Base-by-base conservation (phyloP, 2,888 invertebrate genomes). In the Sphecodes monilicornis region DNA sequence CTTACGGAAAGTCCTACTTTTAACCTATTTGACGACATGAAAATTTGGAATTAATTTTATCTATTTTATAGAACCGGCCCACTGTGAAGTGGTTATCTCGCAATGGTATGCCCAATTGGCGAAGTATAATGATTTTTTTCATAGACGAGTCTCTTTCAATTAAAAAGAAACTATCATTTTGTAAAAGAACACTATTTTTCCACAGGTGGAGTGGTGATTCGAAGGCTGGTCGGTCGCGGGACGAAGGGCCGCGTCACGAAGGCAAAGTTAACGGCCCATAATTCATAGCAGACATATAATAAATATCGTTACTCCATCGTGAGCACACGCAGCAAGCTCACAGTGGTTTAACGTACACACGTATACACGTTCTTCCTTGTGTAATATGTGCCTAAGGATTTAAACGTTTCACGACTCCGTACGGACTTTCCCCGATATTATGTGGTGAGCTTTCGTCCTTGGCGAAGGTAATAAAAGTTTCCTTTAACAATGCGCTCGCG, bases 201-300 rank as follows among this genome's bases (percentile, higher is more conserved):
- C 1, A 66, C 13, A 18, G 18, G 64, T 32, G 73, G 32, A 81
- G 84, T 69, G 87, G 82, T 76, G 79, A 82, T 81, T 89, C 82
- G 74, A 70, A 60, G 70, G 70, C 76, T 74, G 76, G 75, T 71
- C 43, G 76, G 54, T 80, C 83, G 80, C 80, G 85, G 82, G 80
- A 80, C 82, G 87, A 90, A 87, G 90, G 89, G 87, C 84, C 82
- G 76, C 90, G 88, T 90, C 90, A 89, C 87, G 90, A 89, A 88
- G 89, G 86, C 80, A 88, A 90, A 90, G 90, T 92, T 92, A 91
- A 92, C 91, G 90, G 91, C 90, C 91, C 91, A 92, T 93, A 92
- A 93, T 92, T 93, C 92, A 93, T 93, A 89, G 88, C 88, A 86
- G 90, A 89, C 89, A 84, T 90, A 90, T 91, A 92, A 92, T 91